These are phyloP conservation scores for Alaudala cheleensis DNA, from an alignment of 2,113 vertebrate species.

Conservation along the genomic window DNA sequence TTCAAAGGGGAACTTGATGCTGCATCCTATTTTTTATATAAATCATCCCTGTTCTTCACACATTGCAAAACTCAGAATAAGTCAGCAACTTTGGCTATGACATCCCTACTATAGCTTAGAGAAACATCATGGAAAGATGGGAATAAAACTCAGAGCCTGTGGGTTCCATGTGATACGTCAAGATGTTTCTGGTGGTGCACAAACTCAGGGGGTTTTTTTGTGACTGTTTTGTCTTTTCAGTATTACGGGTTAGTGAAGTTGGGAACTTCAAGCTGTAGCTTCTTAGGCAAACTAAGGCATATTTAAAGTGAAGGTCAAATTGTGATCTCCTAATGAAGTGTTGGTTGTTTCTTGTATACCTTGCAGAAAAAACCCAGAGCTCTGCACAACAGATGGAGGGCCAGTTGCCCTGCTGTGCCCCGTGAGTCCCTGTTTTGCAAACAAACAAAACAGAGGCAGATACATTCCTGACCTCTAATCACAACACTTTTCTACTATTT, in stretches of 20 bases:
- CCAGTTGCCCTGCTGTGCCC: slow-evolving; percentile 19
- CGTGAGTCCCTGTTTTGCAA: background rate
- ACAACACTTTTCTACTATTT: background rate
- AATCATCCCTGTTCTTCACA: fast-evolving
- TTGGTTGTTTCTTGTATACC: slow-evolving; percentile 16
- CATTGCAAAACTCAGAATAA: background rate
- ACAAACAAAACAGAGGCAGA: background rate
- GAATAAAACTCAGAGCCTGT: background rate
- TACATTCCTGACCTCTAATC: background rate
- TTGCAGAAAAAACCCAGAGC: background rate
- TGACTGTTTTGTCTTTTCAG: background rate
- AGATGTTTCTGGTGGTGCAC: background rate
- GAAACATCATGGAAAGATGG: background rate
- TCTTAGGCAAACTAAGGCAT: background rate
- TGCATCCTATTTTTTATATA: background rate
- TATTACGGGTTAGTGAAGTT: background rate
- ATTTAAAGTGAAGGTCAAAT: slow-evolving; percentile 1
- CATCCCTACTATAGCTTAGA: background rate
- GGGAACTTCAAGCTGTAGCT: background rate
- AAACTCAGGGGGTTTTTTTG: background rate
- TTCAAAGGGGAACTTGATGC: background rate
- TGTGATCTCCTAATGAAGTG: background rate
- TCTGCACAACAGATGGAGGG: slow-evolving; percentile 36
- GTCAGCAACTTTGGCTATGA: background rate
- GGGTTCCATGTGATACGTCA: background rate